These are phyloP conservation scores for Nerophis lumbriciformis DNA, from an alignment of 2,113 vertebrate species.

Conservation along the genomic window DNA sequence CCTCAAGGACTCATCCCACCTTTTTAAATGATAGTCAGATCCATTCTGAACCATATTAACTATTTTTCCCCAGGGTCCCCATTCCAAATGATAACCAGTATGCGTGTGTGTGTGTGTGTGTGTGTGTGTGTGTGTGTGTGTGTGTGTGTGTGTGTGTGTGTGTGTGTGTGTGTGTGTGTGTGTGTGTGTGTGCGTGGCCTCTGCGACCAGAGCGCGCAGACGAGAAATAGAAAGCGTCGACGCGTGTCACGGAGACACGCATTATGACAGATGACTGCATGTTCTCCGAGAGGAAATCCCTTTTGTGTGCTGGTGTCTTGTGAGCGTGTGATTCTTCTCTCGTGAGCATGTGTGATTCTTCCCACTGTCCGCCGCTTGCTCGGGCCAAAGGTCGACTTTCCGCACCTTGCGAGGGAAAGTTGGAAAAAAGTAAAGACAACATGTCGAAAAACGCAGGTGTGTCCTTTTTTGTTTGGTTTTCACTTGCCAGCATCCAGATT, in stretches of 20 bases:
- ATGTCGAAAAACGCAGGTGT: background rate
- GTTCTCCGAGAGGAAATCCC: constrained; percentile 49
- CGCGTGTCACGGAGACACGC: constrained; percentile 58
- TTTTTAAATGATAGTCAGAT: too few species aligned
- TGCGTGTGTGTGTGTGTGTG: too few species aligned
- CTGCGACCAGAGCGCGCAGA: constrained; percentile 18
- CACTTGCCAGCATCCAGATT: background rate
- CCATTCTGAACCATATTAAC: too few species aligned
- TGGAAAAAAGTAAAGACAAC: constrained; percentile 11
- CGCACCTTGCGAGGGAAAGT: constrained; percentile 10
- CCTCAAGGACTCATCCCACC: too few species aligned
- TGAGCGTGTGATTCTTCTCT: constrained; percentile 42
- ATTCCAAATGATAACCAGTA: too few species aligned
- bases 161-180: background rate
- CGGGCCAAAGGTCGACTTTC: constrained; percentile 42
- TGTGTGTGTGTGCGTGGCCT: background rate
- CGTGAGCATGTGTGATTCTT: constrained; percentile 38
- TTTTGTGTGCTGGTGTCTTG: constrained; percentile 35
- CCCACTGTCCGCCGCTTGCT: constrained; percentile 11
- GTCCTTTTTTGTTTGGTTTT: background rate
- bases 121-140: too few species aligned
- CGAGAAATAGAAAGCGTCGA: constrained; percentile 56
- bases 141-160: background rate
- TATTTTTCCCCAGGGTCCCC: too few species aligned
- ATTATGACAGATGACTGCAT: constrained; percentile 67